These are phyloP conservation scores for Acanthurus lineatus DNA, from an alignment of 2,797 vertebrate species.

Conservation along the genomic window DNA sequence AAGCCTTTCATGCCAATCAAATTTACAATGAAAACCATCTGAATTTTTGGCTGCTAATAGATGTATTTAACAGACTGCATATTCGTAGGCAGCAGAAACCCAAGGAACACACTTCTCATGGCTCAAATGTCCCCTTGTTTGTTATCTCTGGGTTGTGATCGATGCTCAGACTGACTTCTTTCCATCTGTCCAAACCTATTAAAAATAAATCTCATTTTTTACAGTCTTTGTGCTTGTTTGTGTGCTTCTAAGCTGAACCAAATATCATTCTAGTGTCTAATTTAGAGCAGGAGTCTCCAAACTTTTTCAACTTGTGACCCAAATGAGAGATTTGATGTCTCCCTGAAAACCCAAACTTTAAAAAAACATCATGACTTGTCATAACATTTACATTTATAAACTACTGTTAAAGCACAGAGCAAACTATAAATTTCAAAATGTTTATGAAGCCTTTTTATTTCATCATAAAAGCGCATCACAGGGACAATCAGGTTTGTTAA, in stretches of 20 bases:
- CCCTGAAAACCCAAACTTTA: no score
- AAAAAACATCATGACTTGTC: no score
- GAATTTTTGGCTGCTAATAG: conserved; percentile 40
- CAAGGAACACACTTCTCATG: conserved; percentile 33
- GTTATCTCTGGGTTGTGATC: conserved; percentile 51
- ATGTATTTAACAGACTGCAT: conserved; percentile 49
- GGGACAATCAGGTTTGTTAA: no score
- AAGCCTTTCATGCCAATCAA: conserved; percentile 44
- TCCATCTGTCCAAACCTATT: conserved; percentile 13
- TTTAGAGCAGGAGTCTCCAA: neutral
- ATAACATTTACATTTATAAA: no score
- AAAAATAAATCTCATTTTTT: conserved; percentile 58
- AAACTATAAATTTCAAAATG: no score
- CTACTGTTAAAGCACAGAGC: no score
- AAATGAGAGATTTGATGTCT: no score
- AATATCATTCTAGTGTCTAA: conserved; percentile 26
- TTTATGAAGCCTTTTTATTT: no score
- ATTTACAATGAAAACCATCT: conserved; percentile 60
- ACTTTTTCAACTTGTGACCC: no score
- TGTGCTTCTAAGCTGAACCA: conserved; percentile 45
- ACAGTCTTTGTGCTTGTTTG: conserved; percentile 23
- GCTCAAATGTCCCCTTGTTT: conserved; percentile 56
- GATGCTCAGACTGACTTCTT: conserved; percentile 34
- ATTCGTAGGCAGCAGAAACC: conserved; percentile 47
- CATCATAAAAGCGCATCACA: no score